Evolutionary conservation across 2,888 invertebrate genomes (phyloP).

Genomic region (Heliconius ethilla): DNA sequence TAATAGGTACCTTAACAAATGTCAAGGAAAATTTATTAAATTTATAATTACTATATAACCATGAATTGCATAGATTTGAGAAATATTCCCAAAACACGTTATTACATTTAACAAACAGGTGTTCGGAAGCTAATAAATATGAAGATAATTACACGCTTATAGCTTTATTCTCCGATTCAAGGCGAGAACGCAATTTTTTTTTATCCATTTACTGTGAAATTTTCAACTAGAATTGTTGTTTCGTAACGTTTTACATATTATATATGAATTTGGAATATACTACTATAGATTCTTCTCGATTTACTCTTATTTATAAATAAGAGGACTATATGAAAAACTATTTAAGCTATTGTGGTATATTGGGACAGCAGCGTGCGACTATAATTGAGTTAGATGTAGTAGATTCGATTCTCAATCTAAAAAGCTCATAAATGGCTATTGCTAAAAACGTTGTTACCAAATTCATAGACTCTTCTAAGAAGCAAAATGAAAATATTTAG

Average conservation of each 20-base stretch:
- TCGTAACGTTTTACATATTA: not conserved
- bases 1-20: conserved; percentile 50
- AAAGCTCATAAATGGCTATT: too few relatives aligned
- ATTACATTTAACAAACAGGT: conserved; percentile 39
- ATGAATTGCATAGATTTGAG: conserved; percentile 34
- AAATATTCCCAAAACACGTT: conserved; percentile 24
- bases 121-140: conserved; percentile 46
- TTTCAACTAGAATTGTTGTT: not conserved
- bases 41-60: conserved; percentile 45
- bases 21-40: conserved; percentile 55
- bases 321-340: too few relatives aligned
- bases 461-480: not conserved
- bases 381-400: too few relatives aligned
- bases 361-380: not conserved
- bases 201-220: conserved; percentile 26
- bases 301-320: too few relatives aligned
- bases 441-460: too few relatives aligned
- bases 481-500: not conserved
- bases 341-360: not conserved
- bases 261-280: not conserved
- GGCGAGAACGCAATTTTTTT: conserved; percentile 17
- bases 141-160: conserved; percentile 44
- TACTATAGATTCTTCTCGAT: too few relatives aligned
- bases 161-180: conserved; percentile 35
- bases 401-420: too few relatives aligned